Evolutionary conservation across 1,140 invertebrate species (phyloP).

Genomic region (Wiebesia pumilae): DNA sequence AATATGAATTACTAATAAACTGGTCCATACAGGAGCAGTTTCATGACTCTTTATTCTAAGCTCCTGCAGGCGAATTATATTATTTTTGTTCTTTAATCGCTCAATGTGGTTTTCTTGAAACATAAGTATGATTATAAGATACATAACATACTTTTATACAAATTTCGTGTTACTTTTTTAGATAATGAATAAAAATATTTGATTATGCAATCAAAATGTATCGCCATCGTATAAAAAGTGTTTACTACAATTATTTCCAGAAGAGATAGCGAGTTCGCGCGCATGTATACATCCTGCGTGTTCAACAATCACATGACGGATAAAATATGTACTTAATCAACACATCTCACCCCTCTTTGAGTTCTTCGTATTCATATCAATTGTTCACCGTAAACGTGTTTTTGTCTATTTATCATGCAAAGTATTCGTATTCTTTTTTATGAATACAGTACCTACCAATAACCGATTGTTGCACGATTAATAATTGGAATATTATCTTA

Average conservation of each 20-base stretch:
- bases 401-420: constrained; percentile 8
- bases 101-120: neutral
- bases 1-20: constrained; percentile 69
- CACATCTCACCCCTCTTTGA: neutral
- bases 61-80: neutral
- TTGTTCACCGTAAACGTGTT: constrained; percentile 1
- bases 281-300: neutral
- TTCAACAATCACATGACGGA: neutral
- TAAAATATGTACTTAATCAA: neutral
- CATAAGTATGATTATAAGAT: constrained; percentile 19
- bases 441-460: neutral
- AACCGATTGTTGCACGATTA: neutral
- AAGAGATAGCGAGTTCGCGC: neutral
- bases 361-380: neutral
- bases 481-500: constrained; percentile 21
- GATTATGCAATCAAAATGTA: constrained; percentile 34
- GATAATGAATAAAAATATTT: constrained; percentile 21
- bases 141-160: neutral
- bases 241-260: constrained; percentile 41
- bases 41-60: constrained; percentile 44
- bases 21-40: constrained; percentile 62
- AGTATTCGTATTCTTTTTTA: neutral
- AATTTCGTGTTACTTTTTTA: neutral
- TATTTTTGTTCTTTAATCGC: neutral
- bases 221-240: neutral